These are phyloP conservation scores for Gorsachius goisagi DNA, from an alignment of 2,113 vertebrate genomes.

Conservation along the genomic window DNA sequence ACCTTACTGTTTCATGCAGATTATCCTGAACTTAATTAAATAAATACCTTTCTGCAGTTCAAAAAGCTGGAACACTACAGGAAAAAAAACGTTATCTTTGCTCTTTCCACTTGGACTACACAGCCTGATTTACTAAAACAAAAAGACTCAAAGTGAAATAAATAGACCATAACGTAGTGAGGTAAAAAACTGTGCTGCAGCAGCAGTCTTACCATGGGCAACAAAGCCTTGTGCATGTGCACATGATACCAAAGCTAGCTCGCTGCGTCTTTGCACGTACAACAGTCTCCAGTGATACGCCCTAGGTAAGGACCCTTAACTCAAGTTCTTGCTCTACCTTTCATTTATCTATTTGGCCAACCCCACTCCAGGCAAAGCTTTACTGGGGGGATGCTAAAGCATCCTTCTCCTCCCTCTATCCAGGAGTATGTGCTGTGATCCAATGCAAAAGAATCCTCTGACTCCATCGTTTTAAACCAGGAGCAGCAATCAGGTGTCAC, in stretches of 20 bases:
- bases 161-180: not conserved
- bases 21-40: not conserved
- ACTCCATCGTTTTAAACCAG: not conserved
- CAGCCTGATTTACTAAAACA: not conserved
- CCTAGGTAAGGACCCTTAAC: not conserved
- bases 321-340: not conserved
- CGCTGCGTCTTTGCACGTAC: fast-evolving
- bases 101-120: not conserved
- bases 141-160: not conserved
- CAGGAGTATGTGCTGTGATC: not conserved
- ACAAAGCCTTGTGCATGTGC: not conserved
- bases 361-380: not conserved
- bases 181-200: not conserved
- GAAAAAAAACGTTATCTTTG: not conserved
- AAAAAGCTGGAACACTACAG: not conserved
- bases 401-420: not conserved
- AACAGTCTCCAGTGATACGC: fast-evolving
- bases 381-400: not conserved
- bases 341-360: not conserved
- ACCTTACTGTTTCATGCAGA: not conserved
- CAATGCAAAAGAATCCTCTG: fast-evolving
- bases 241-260: fast-evolving
- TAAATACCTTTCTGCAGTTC: not conserved
- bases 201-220: not conserved
- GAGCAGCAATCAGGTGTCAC: not conserved